phyloP scores from a whole-genome alignment of 2,888 invertebrate genomes.

The Troglohyphantes excavatus region DNA sequence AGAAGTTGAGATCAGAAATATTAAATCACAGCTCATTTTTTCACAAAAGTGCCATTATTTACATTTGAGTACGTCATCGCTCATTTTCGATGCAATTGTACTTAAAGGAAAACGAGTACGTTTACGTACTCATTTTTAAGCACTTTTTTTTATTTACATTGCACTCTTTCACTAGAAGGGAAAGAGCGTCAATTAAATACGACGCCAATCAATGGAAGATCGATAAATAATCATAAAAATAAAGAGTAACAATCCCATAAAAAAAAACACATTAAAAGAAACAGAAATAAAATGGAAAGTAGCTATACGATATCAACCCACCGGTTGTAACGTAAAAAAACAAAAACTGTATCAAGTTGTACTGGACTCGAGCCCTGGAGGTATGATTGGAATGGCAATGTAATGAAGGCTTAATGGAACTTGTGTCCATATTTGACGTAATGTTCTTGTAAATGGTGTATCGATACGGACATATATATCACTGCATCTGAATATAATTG shows the following conservation, averaged over 20 bases:
- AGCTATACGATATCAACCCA: background rate
- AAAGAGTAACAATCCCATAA: background rate
- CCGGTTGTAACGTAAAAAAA: background rate
- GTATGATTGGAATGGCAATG: constrained; percentile 36
- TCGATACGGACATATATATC: background rate
- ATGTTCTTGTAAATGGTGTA: background rate
- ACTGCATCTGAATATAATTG: constrained; percentile 33
- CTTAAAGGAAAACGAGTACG: too few species aligned
- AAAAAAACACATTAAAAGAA: background rate
- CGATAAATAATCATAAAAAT: constrained; percentile 15
- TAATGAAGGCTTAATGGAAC: constrained; percentile 20
- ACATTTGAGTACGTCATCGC: too few species aligned
- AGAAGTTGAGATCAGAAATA: too few species aligned
- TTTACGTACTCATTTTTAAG: too few species aligned
- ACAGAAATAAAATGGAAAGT: constrained; percentile 30
- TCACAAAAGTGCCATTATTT: too few species aligned
- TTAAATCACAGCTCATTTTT: too few species aligned
- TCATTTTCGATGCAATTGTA: too few species aligned
- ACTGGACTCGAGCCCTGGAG: background rate
- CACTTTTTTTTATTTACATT: too few species aligned
- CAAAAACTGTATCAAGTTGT: constrained; percentile 45
- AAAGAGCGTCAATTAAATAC: constrained; percentile 24
- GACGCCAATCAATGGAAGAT: constrained; percentile 13
- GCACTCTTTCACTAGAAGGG: too few species aligned
- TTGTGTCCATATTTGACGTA: constrained; percentile 7